Evolutionary conservation across 1,140 invertebrate species (phyloP).

Genomic region (Trichonephila inaurata): DNA sequence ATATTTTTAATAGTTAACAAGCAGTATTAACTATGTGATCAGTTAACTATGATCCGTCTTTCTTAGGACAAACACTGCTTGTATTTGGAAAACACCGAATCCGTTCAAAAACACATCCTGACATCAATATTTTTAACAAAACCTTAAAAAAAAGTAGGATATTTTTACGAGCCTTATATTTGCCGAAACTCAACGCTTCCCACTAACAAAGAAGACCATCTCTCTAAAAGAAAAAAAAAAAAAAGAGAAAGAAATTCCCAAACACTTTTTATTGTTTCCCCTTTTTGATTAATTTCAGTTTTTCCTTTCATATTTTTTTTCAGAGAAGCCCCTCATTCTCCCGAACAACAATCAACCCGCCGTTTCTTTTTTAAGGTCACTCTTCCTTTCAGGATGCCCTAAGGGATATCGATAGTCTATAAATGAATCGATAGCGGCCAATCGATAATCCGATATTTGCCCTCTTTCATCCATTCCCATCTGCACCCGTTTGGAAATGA

Average conservation of each 20-base stretch:
- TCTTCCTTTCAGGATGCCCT: not conserved
- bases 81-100: too few relatives aligned
- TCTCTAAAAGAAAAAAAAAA: not conserved
- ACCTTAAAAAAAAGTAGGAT: too few relatives aligned
- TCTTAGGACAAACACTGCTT: too few relatives aligned
- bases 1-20: too few relatives aligned
- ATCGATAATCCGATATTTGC: conserved; percentile 65
- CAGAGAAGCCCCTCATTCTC: not conserved
- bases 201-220: too few relatives aligned
- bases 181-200: too few relatives aligned
- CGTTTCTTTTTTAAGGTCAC: conserved; percentile 23
- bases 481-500: conserved; percentile 45
- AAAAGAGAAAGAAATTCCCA: not conserved
- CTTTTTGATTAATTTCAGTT: conserved; percentile 3
- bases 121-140: too few relatives aligned
- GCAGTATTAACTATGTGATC: too few relatives aligned
- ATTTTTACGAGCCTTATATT: too few relatives aligned
- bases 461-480: conserved; percentile 55
- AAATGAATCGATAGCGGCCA: conserved; percentile 24
- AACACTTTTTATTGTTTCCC: conserved; percentile 6
- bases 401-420: conserved; percentile 43
- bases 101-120: too few relatives aligned
- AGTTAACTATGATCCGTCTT: too few relatives aligned
- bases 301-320: conserved; percentile 4
- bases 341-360: conserved; percentile 8